A percentile compares a stretch with the other conserved stretches of the same genome.
Conservation (phyloP, 2,113 vertebrate species). For the Macroglossus sobrinus region DNA sequence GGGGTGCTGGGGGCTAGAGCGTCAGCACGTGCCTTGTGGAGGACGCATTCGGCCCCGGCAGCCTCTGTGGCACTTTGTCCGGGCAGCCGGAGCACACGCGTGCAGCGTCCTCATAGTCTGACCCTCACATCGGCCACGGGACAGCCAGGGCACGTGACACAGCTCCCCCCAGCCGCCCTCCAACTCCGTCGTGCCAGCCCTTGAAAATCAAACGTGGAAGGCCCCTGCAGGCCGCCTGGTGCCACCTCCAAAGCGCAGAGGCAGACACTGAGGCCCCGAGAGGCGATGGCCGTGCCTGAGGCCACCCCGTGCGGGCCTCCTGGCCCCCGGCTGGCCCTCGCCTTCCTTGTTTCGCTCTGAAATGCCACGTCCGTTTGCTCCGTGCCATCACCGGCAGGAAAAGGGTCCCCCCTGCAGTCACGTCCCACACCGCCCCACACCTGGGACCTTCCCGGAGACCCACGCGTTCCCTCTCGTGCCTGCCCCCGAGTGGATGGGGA, state of each 20-base stretch:
- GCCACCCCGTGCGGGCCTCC: background rate
- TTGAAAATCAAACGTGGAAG: background rate
- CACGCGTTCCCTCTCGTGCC: background rate
- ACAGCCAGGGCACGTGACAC: fast-evolving
- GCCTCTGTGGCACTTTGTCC: too few relatives aligned
- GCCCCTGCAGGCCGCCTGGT: fast-evolving
- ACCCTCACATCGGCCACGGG: fast-evolving
- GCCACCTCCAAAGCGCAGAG: fast-evolving
- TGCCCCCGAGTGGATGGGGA: background rate
- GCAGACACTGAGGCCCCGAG: background rate
- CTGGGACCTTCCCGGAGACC: background rate
- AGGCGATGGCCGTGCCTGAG: too few relatives aligned
- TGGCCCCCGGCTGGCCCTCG: fast-evolving
- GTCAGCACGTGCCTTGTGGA: fast-evolving
- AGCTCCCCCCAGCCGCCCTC: background rate
- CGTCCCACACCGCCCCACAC: fast-evolving
- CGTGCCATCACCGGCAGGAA: fast-evolving
- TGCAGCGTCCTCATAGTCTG: fast-evolving
- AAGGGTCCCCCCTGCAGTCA: too few relatives aligned
- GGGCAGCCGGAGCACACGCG: background rate
- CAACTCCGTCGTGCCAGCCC: background rate
- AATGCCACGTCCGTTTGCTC: fast-evolving
- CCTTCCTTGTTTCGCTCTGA: background rate
- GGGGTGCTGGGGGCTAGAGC: background rate
- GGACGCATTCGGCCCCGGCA: fast-evolving